Base-by-base conservation (phyloP, 2,113 vertebrate genomes). In the Danio rerio region DNA sequence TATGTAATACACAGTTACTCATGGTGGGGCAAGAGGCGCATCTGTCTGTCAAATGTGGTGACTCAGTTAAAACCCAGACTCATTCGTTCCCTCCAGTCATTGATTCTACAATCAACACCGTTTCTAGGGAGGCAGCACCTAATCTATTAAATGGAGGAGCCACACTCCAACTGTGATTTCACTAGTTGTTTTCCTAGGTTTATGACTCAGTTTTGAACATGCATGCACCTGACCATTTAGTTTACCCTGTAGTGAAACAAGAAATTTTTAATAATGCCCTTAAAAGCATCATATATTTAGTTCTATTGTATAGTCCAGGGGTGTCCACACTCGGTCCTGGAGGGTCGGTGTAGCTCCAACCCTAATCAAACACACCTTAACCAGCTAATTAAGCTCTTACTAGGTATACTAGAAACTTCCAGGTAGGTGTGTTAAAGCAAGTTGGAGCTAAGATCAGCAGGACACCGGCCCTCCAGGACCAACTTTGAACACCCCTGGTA, bases 41-140 rank as follows among this genome's bases (percentile, higher is more conserved):
- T 69, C 66, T 69, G 66, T 69, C 66, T 69, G 66, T 69, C 66
- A 69, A 47, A 49, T 42, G 65, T 1, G n/a, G 43, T 18, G 65
- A 47, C 66, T 69, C n/a, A 49, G 43, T 69, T 49, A 69, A 69
- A 69, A 69, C 16, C 65, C n/a, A 69, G 66, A 69, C 66, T 68
- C 43, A 47, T 68, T 68, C 2, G 43, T 68, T 47, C 65, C 65
- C 65, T 68, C 43, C 65, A 18, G 9, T 68, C 65, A 68, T 68
- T 68, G 65, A 47, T 68, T 68, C 43, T 7, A 47, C 65, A 42
- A 47, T 68, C 61, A 45, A 68, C 0, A 2, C n/a, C 9, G 16
- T 7, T 49, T 42, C 66, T 18, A 18, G 11, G n/a, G 16, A 47
- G n/a, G n/a, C 43, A 49, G 65, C 3, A 43, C 16, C 43, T 47